Evolutionary conservation across 2,888 invertebrate species (phyloP).

Genomic region (Hypena proboscidalis): DNA sequence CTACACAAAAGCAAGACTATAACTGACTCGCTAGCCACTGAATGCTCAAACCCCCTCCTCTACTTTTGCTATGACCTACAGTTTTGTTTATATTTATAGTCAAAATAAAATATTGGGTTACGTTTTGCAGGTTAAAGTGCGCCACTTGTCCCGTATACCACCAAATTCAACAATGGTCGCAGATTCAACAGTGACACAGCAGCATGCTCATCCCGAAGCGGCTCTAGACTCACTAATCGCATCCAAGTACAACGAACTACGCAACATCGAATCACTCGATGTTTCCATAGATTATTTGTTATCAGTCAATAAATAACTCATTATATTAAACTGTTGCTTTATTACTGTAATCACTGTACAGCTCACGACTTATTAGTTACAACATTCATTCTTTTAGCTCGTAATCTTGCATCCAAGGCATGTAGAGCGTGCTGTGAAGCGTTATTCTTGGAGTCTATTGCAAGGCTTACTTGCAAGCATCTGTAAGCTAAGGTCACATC

Average conservation of each 20-base stretch:
- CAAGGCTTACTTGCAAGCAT: slow-evolving; percentile 73
- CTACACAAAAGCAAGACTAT: too few species aligned
- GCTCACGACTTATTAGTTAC: not conserved
- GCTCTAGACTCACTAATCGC: slow-evolving; percentile 60
- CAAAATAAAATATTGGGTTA: slow-evolving; percentile 1
- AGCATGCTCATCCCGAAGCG: slow-evolving; percentile 65
- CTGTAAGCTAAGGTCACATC: slow-evolving; percentile 72
- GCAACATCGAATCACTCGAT: slow-evolving; percentile 63
- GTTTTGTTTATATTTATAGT: too few species aligned
- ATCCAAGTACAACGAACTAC: slow-evolving; percentile 68
- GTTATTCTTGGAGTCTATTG: slow-evolving; percentile 67
- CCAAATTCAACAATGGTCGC: slow-evolving; percentile 41
- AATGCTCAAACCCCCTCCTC: too few species aligned
- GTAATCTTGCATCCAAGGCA: slow-evolving; percentile 58
- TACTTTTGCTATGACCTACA: too few species aligned
- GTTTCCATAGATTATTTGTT: slow-evolving; percentile 62
- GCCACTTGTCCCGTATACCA: slow-evolving; percentile 61
- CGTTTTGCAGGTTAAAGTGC: slow-evolving; percentile 63
- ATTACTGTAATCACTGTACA: not conserved
- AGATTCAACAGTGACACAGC: slow-evolving; percentile 35
- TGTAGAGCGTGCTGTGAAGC: slow-evolving; percentile 65
- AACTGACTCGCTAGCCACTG: too few species aligned
- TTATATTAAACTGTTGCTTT: not conserved
- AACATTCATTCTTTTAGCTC: slow-evolving; percentile 41
- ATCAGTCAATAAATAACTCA: slow-evolving; percentile 41